phyloP scores from a whole-genome alignment of 1,140 invertebrate species.

The Polypedilum pembai region DNA sequence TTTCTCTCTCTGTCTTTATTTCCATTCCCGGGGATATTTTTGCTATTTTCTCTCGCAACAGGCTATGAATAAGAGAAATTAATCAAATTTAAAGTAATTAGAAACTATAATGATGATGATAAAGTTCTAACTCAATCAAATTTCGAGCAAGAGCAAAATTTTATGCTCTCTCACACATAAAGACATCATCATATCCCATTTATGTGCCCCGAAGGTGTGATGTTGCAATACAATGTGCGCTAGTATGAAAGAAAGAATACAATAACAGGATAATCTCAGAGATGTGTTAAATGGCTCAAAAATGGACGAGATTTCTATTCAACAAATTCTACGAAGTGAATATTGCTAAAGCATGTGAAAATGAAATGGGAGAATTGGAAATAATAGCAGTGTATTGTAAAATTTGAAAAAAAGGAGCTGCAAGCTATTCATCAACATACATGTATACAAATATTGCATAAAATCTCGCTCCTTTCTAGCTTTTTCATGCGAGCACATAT shows the following conservation, averaged over 20 bases:
- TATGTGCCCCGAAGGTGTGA: background rate
- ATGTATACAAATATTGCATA: background rate
- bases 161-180: too few species aligned
- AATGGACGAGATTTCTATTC: constrained; percentile 17
- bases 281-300: constrained; percentile 17
- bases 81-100: too few species aligned
- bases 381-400: too few species aligned
- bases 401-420: background rate
- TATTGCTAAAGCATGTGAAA: background rate
- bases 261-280: constrained; percentile 15
- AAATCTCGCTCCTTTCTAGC: background rate
- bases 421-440: background rate
- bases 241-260: background rate
- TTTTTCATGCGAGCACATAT: background rate
- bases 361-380: too few species aligned
- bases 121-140: too few species aligned
- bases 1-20: too few species aligned
- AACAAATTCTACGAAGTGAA: too few species aligned
- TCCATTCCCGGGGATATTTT: too few species aligned
- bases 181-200: background rate
- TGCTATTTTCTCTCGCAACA: too few species aligned
- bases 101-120: too few species aligned
- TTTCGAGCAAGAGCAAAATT: too few species aligned
- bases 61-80: too few species aligned
- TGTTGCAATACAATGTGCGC: background rate